Evolutionary conservation across 2,113 vertebrate genomes (phyloP).

Genomic region (Ammodytes marinus): DNA sequence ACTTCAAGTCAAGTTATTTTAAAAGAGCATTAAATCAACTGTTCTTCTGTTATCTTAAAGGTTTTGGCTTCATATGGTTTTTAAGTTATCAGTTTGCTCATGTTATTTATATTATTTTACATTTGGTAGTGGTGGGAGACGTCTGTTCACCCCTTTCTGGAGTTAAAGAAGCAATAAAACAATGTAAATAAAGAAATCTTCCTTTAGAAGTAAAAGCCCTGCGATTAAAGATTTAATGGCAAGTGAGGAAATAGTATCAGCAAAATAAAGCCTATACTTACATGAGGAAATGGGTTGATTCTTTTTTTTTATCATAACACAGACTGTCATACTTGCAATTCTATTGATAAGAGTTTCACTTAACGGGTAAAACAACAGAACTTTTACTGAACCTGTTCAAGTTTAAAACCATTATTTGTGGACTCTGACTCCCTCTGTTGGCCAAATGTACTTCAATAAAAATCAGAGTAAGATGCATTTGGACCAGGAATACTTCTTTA

Average conservation of each 20-base stretch:
- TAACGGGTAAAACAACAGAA: not conserved
- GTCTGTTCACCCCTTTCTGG: not conserved
- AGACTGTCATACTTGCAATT: not conserved
- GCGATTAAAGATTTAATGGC: no score
- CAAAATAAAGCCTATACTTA: no score
- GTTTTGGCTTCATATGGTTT: not conserved
- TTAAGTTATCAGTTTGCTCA: not conserved
- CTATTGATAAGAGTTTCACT: no score
- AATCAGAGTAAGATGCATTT: not conserved
- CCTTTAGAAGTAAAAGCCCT: not conserved
- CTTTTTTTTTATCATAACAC: no score
- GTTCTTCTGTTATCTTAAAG: not conserved
- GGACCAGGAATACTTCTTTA: not conserved
- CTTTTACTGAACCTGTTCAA: not conserved
- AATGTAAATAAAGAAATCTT: not conserved
- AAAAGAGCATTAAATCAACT: not conserved
- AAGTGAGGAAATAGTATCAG: not conserved
- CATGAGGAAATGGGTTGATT: no score
- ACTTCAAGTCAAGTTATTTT: not conserved
- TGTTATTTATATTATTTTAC: not conserved
- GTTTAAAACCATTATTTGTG: not conserved
- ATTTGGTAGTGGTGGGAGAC: not conserved
- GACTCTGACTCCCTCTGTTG: slow-evolving; percentile 61
- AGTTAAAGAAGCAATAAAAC: not conserved
- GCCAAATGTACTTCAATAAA: not conserved